Percentiles rank a stretch among this genome's conserved stretches.
Evolutionary conservation across 2,797 vertebrate species (phyloP).

Genomic region (Buceros bicornis): DNA sequence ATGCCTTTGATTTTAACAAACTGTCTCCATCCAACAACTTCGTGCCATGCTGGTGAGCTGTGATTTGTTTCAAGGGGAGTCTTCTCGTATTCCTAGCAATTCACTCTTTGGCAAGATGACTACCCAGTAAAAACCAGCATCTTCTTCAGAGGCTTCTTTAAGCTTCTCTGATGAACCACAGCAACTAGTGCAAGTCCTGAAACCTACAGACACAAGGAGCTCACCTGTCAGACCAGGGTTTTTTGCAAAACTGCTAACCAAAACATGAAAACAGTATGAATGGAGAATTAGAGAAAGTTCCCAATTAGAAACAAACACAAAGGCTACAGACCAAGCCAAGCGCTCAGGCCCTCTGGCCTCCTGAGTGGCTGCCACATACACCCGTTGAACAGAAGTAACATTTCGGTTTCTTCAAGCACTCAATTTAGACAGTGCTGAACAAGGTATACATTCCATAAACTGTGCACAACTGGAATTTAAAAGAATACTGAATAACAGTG

Average conservation of each 20-base stretch:
- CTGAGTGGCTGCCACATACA: neutral
- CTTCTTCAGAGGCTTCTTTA: neutral
- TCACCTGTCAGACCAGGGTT: neutral
- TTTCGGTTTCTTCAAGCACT: neutral
- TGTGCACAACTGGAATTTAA: neutral
- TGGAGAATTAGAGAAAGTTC: neutral
- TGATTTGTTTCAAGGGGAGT: neutral
- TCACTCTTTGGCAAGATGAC: neutral
- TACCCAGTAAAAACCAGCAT: neutral
- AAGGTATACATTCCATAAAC: neutral
- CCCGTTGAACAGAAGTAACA: neutral
- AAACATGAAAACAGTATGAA: neutral
- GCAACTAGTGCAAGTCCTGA: neutral
- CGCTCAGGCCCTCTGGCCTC: neutral
- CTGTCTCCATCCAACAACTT: neutral
- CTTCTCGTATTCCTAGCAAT: neutral
- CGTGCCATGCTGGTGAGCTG: neutral
- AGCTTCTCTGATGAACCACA: neutral
- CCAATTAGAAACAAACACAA: neutral
- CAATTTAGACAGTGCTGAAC: neutral
- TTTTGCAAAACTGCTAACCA: neutral
- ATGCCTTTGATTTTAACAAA: neutral
- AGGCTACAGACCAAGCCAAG: neutral
- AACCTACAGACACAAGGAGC: neutral
- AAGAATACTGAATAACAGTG: neutral